A percentile compares a stretch with the other conserved stretches of the same genome.
Conservation (phyloP, 1,140 invertebrate species). For the Saccostrea glomerata region DNA sequence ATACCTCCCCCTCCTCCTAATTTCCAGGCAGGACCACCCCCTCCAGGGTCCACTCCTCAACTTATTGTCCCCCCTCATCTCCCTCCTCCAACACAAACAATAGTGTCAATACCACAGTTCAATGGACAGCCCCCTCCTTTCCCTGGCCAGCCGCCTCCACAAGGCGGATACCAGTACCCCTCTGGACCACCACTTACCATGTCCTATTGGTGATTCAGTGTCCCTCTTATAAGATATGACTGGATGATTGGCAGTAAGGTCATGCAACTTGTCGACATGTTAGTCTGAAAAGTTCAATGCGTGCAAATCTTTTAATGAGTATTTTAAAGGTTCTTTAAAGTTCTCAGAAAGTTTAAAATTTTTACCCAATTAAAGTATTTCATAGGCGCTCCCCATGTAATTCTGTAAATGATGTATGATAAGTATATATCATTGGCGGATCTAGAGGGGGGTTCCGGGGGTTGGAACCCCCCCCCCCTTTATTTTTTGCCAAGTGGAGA, state of each 20-base stretch:
- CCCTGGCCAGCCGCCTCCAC: conserved; percentile 55
- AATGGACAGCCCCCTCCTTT: conserved; percentile 50
- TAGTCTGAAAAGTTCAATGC: too few relatives aligned
- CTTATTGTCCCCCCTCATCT: conserved; percentile 34
- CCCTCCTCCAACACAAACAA: conserved; percentile 41
- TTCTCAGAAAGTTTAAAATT: too few relatives aligned
- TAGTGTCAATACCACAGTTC: conserved; percentile 9
- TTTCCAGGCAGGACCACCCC: conserved; percentile 25
- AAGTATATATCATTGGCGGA: too few relatives aligned
- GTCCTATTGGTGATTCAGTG: conserved; percentile 23
- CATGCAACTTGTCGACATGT: neutral
- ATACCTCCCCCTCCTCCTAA: conserved; percentile 42
- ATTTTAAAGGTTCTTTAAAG: neutral
- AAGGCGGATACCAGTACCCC: conserved; percentile 12
- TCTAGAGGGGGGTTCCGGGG: too few relatives aligned
- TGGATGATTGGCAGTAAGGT: neutral
- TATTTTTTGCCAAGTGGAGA: too few relatives aligned
- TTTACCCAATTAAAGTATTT: too few relatives aligned
- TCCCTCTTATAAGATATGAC: neutral
- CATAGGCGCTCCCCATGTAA: too few relatives aligned
- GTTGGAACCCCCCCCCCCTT: too few relatives aligned
- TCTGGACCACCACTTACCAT: conserved; percentile 7
- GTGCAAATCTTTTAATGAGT: neutral
- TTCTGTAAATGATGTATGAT: too few relatives aligned
- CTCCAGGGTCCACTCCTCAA: conserved; percentile 40